Conservation (phyloP, 2,888 invertebrate genomes). For the Lycocerus yunnanus region DNA sequence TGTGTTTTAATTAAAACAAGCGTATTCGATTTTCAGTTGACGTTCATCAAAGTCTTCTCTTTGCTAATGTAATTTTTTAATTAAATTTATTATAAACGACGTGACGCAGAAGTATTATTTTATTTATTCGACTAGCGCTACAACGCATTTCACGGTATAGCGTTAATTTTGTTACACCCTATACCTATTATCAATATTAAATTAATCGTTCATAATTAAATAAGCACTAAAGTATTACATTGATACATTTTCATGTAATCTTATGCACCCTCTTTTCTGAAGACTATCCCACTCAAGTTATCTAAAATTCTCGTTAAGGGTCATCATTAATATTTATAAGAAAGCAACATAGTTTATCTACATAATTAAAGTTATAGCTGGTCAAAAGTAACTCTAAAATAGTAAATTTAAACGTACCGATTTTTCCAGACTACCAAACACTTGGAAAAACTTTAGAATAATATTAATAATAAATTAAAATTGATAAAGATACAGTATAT, state of each 20-base stretch:
- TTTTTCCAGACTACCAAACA: neutral
- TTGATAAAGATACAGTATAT: too few relatives aligned
- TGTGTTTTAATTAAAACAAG: neutral
- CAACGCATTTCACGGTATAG: neutral
- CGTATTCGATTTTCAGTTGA: neutral
- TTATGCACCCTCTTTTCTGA: neutral
- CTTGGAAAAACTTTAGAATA: too few relatives aligned
- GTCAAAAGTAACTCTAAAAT: neutral
- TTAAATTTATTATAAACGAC: neutral
- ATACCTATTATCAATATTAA: neutral
- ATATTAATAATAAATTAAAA: too few relatives aligned
- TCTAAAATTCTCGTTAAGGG: neutral
- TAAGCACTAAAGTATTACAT: neutral
- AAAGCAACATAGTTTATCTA: neutral
- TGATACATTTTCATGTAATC: conserved; percentile 1
- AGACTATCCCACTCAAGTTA: neutral
- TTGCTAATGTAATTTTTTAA: neutral
- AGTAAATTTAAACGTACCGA: neutral
- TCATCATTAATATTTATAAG: conserved; percentile 1
- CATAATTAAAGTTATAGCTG: neutral
- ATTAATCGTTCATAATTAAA: neutral
- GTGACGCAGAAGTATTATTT: too few relatives aligned
- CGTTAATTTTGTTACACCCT: neutral
- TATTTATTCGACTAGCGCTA: too few relatives aligned
- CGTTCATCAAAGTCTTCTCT: neutral